Evolutionary conservation across 2,888 invertebrate species (phyloP).

Genomic region (Stegana nigrithorax): DNA sequence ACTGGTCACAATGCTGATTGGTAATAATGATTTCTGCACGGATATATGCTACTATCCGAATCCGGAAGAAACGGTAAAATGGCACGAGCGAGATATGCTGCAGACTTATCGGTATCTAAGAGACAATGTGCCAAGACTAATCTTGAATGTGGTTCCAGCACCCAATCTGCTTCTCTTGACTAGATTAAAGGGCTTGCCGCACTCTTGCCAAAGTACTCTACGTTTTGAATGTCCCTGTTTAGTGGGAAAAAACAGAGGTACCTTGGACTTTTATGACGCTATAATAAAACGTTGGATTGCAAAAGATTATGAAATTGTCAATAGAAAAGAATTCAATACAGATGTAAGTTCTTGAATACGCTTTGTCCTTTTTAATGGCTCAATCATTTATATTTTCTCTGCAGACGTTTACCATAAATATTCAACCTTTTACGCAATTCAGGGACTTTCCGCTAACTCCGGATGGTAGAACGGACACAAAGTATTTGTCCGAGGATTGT

Average conservation of each 20-base stretch:
- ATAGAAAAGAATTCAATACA: conserved; percentile 64
- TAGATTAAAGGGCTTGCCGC: conserved; percentile 64
- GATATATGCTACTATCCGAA: conserved; percentile 71
- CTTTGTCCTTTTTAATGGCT: neutral
- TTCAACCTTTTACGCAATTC: conserved; percentile 70
- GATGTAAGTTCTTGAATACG: conserved; percentile 47
- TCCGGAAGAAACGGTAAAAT: conserved; percentile 65
- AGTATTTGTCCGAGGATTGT: conserved; percentile 73
- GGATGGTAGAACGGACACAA: conserved; percentile 69
- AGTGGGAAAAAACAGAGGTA: conserved; percentile 65
- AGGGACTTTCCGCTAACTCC: conserved; percentile 66
- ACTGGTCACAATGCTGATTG: conserved; percentile 73
- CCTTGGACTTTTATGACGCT: conserved; percentile 63
- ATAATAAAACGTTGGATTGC: conserved; percentile 72
- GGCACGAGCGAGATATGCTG: conserved; percentile 70
- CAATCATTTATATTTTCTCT: conserved; percentile 6
- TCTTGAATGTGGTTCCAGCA: conserved; percentile 72
- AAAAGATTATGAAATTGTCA: conserved; percentile 70
- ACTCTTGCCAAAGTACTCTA: conserved; percentile 68
- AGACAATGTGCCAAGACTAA: conserved; percentile 73
- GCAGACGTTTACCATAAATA: conserved; percentile 73
- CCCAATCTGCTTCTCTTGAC: conserved; percentile 70
- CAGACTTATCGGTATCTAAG: conserved; percentile 68
- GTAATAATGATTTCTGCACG: conserved; percentile 74
- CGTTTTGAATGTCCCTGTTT: conserved; percentile 73